Percentiles rank a stretch among this genome's conserved stretches.
phyloP scores from a whole-genome alignment of 2,888 invertebrate species.

The Laothoe populi region DNA sequence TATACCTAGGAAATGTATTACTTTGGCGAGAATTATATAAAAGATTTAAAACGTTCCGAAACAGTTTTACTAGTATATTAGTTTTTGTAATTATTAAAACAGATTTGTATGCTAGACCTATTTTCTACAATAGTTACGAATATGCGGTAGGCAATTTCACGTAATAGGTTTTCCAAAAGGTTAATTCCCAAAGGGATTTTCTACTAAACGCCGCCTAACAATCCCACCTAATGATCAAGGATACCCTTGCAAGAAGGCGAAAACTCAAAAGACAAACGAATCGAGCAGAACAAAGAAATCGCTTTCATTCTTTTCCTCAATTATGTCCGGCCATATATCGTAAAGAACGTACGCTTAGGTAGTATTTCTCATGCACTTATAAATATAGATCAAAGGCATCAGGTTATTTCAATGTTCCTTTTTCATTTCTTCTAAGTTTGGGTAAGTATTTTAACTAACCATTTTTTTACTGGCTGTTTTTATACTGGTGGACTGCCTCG shows the following conservation, averaged over 20 bases:
- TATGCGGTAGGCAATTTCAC: neutral
- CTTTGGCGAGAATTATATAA: no score
- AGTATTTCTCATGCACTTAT: conserved; percentile 1
- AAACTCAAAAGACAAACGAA: conserved; percentile 75
- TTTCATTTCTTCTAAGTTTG: no score
- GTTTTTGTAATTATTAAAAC: no score
- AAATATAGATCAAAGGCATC: conserved; percentile 17
- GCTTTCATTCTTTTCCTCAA: conserved; percentile 59
- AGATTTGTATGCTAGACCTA: neutral
- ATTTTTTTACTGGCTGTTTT: no score
- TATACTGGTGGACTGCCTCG: no score
- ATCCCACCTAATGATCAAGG: conserved; percentile 73
- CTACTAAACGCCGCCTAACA: conserved; percentile 62
- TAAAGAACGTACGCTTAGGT: conserved; percentile 18
- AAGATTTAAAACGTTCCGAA: neutral
- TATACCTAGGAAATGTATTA: no score
- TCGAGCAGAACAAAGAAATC: conserved; percentile 63
- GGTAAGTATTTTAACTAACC: no score
- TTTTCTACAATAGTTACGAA: conserved; percentile 5
- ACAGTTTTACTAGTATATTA: neutral
- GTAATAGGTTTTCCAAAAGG: conserved; percentile 20
- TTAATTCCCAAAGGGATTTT: conserved; percentile 44
- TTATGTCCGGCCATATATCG: conserved; percentile 46
- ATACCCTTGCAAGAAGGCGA: conserved; percentile 56
- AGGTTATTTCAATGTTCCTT: no score